Conservation (phyloP, 2,113 vertebrate genomes). For the Peromyscus polionotus region DNA sequence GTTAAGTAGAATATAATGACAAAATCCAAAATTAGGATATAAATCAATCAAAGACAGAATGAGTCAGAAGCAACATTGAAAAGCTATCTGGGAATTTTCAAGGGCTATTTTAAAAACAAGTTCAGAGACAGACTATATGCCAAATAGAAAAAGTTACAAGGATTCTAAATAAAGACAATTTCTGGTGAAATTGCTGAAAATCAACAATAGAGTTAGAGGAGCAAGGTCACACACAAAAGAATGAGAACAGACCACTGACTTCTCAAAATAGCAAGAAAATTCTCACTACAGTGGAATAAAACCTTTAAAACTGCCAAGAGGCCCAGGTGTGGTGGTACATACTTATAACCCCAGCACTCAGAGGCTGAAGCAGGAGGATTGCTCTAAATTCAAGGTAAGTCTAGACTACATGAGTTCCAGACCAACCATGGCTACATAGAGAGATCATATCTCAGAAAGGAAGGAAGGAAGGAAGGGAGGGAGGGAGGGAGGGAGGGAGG, state of each 20-base stretch:
- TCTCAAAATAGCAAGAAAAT: neutral
- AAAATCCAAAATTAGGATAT: neutral
- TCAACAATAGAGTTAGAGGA: neutral
- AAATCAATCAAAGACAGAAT: neutral
- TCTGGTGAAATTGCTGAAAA: slow-evolving; percentile 49
- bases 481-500: neutral
- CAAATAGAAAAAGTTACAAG: slow-evolving; percentile 10
- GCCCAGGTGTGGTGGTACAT: neutral
- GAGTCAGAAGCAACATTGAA: neutral
- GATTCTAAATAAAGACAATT: neutral
- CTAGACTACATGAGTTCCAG: neutral
- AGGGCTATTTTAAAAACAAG: neutral
- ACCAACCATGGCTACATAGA: neutral
- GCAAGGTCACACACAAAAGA: neutral
- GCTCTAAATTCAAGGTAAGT: neutral
- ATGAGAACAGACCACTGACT: neutral
- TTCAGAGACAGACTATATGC: neutral
- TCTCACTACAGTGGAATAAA: slow-evolving; percentile 4
- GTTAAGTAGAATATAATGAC: neutral
- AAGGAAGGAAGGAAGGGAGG: neutral
- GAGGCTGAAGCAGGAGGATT: neutral
- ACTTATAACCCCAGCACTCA: neutral
- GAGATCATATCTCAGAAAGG: neutral
- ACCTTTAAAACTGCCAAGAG: neutral
- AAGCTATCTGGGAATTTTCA: neutral